These are phyloP conservation scores for Heliconius aoede DNA, from an alignment of 2,888 invertebrate species.

Conservation along the genomic window DNA sequence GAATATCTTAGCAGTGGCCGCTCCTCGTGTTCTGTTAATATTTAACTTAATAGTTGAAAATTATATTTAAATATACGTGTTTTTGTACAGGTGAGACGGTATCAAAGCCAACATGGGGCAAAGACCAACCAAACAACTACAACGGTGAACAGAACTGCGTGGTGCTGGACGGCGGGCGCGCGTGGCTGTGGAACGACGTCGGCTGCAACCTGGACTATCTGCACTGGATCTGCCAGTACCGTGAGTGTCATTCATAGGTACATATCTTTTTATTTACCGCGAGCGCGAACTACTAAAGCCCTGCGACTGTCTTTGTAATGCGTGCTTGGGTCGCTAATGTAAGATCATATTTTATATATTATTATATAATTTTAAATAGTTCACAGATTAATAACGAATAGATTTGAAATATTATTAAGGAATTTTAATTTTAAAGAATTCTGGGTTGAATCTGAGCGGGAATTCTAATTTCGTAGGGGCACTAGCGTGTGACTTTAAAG, in stretches of 20 bases:
- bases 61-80: not conserved
- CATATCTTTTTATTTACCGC: conserved; percentile 72
- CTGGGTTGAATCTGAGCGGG: no score
- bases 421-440: no score
- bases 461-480: no score
- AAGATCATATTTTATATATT: not conserved
- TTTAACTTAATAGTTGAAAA: no score
- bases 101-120: conserved; percentile 93
- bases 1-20: no score
- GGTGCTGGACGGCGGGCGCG: conserved; percentile 94
- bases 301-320: conserved; percentile 18
- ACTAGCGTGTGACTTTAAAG: no score
- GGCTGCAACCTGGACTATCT: conserved; percentile 96
- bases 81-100: conserved; percentile 87
- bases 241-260: conserved; percentile 87
- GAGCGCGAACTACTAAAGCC: conserved; percentile 50
- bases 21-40: no score
- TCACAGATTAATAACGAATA: not conserved
- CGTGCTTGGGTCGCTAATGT: not conserved
- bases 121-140: conserved; percentile 97
- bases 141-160: conserved; percentile 97
- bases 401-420: not conserved
- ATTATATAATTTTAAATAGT: not conserved
- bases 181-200: conserved; percentile 97
- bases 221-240: conserved; percentile 96